Base-by-base conservation (phyloP, 1,140 invertebrate genomes). In the Augochlora pura region DNA sequence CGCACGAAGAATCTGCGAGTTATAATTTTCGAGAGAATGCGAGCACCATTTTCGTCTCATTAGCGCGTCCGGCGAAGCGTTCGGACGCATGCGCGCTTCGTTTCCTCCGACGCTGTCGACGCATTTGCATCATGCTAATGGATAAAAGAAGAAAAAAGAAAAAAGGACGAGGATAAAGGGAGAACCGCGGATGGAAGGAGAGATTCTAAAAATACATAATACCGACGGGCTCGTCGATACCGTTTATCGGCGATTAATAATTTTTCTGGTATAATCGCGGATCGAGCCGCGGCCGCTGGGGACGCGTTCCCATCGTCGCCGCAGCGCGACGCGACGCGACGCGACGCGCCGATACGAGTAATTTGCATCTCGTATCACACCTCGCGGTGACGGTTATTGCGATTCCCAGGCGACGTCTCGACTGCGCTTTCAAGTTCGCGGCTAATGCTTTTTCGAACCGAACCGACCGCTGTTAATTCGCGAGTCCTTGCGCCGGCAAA, bases 311-410 rank as follows among this genome's bases (percentile, higher is more conserved):
- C 39, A 49, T 46, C 59, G 52, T 42, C 32, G 32, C 32, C 32
- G 32, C 32, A 4, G 1, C 32, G 32, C 4, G n/a, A n/a, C n/a
- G n/a, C n/a, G n/a, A n/a, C n/a, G n/a, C n/a, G n/a, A n/a, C n/a
- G n/a, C 32, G 32, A 2, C 32, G 32, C 32, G 32, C 4, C 54
- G 66, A 64, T 57, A 81, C 16, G 65, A 67, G 65, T 68, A 81
- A 81, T 81, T 81, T 81, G 79, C 79, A 81, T 77, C 60, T 49
- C 65, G 66, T 70, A 64, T 81, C 59, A 73, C 21, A n/a, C 46
- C 46, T 49, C 59, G 46, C 7, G 25, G 23, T 70, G 66, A 60
- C 39, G 74, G 66, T 77, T 76, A 81, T 81, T 67, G 66, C 59
- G 73, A 77, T 57, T 77, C 60, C 79, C 79, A 12, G 52, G 79